A percentile compares a stretch with the other conserved stretches of the same genome.
phyloP scores from a whole-genome alignment of 2,113 vertebrate species.

The Cisticola juncidis region DNA sequence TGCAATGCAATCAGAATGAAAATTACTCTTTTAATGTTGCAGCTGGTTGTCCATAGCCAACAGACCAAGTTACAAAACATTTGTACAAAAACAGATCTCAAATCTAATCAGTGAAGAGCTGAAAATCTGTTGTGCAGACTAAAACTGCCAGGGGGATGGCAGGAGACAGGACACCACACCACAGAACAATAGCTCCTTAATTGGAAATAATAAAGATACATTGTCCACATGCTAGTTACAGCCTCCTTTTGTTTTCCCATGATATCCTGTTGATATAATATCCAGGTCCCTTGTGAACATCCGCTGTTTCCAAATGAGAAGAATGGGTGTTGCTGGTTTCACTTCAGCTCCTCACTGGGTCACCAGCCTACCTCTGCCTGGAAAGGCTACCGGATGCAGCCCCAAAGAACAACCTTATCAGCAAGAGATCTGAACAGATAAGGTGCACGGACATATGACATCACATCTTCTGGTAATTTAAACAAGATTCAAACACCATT shows the following conservation, averaged over 20 bases:
- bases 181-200: conserved; percentile 19
- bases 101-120: not conserved
- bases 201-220: conserved; percentile 5
- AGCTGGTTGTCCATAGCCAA: not conserved
- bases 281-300: conserved; percentile 14
- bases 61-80: not conserved
- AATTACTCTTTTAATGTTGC: not conserved
- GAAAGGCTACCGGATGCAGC: not conserved
- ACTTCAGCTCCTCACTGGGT: not conserved
- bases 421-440: conserved; percentile 23
- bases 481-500: not conserved
- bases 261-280: conserved; percentile 57
- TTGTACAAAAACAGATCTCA: conserved; percentile 3
- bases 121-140: not conserved
- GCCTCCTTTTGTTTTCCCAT: conserved; percentile 44
- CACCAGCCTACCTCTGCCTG: not conserved
- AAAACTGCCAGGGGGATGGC: not conserved
- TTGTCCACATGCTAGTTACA: not conserved
- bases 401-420: conserved; percentile 21
- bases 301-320: conserved; percentile 10
- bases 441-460: not conserved
- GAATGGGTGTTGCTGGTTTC: conserved; percentile 18
- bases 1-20: not conserved
- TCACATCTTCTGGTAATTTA: conserved; percentile 35
- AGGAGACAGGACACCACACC: not conserved